Evolutionary conservation across 2,888 invertebrate genomes (phyloP).

Genomic region (Nebria salina): DNA sequence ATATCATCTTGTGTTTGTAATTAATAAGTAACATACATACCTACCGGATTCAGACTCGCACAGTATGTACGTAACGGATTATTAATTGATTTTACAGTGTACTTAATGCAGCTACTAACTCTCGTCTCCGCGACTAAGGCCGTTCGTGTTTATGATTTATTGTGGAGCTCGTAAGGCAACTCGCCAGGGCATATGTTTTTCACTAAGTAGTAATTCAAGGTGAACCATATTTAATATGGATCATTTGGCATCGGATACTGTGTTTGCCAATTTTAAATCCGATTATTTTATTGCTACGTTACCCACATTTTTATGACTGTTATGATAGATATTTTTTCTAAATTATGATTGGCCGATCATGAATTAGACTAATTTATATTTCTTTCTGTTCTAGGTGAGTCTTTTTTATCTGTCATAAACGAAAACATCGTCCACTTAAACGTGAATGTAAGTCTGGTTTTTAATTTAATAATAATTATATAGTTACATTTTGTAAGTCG

Average conservation of each 20-base stretch:
- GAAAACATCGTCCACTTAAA: background rate
- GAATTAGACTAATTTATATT: background rate
- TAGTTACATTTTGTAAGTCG: background rate
- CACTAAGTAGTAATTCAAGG: conserved; percentile 21
- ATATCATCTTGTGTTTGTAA: conserved; percentile 6
- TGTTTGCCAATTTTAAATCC: no score
- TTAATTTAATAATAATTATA: background rate
- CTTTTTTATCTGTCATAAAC: background rate
- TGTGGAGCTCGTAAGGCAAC: background rate
- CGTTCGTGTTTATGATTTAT: conserved; percentile 7
- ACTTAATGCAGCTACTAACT: conserved; percentile 36
- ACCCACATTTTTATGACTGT: no score
- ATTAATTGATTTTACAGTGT: conserved; percentile 43
- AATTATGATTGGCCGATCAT: background rate
- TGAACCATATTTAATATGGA: conserved; percentile 24
- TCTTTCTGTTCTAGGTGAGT: conserved; percentile 7
- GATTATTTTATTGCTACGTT: no score
- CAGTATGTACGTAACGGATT: conserved; percentile 34
- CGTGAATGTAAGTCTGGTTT: background rate
- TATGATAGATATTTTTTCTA: background rate
- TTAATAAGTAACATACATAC: conserved; percentile 43
- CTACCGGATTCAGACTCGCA: conserved; percentile 31
- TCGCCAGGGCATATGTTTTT: background rate
- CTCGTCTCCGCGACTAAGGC: background rate
- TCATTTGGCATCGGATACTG: background rate